Evolutionary conservation across 1,140 invertebrate genomes (phyloP).

Genomic region (Zophobas atratus): DNA sequence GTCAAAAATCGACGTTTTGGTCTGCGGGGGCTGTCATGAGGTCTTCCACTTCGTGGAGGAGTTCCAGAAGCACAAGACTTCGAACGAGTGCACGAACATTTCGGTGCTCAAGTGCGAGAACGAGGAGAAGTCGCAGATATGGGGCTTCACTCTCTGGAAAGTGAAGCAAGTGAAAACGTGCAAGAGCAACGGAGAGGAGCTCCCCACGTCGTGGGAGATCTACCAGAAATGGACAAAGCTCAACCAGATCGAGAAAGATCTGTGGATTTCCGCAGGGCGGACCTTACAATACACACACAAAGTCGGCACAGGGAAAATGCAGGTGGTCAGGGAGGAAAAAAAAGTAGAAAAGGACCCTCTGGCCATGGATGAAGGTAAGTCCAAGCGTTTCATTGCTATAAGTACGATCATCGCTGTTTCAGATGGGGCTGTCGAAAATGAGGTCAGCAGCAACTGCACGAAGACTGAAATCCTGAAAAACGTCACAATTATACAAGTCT

Average conservation of each 20-base stretch:
- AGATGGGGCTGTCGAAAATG: neutral
- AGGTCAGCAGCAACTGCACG: neutral
- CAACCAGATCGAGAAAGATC: conserved; percentile 77
- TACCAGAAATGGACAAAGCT: conserved; percentile 88
- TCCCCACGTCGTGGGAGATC: conserved; percentile 80
- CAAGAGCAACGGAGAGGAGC: conserved; percentile 67
- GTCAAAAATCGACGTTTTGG: conserved; percentile 81
- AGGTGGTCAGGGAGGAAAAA: conserved; percentile 60
- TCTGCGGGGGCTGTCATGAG: conserved; percentile 84
- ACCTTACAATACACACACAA: conserved; percentile 80
- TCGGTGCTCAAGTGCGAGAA: conserved; percentile 61
- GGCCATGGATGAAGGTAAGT: conserved; percentile 42
- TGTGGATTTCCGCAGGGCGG: conserved; percentile 84
- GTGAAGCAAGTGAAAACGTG: conserved; percentile 70
- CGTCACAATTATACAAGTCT: neutral
- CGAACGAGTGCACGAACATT: conserved; percentile 72
- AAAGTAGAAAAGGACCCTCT: conserved; percentile 54
- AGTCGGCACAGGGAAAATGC: conserved; percentile 71
- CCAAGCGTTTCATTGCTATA: neutral
- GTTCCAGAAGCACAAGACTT: conserved; percentile 79
- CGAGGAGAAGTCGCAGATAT: conserved; percentile 85
- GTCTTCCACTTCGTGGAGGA: conserved; percentile 86
- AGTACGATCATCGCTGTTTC: no score
- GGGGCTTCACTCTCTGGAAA: conserved; percentile 89
- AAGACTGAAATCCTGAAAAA: neutral